These are phyloP conservation scores for Petrocephalus schoutedeni DNA, from an alignment of 2,797 vertebrate species.

Conservation along the genomic window DNA sequence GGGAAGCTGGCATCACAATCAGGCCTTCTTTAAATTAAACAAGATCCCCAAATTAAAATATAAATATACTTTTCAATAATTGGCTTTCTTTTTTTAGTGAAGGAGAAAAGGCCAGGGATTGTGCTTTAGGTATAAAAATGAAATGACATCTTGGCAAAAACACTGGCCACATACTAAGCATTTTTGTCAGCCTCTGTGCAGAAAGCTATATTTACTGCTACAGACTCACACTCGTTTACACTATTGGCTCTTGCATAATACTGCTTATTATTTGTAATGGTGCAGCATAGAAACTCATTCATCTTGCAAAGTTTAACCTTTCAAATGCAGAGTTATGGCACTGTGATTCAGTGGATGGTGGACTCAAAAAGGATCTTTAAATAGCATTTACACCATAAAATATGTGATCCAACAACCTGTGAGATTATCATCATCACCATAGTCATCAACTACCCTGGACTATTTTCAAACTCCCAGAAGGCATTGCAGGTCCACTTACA, in stretches of 20 bases:
- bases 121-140: not conserved
- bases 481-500: not conserved
- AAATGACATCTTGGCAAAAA: not conserved
- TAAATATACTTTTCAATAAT: not conserved
- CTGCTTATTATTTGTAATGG: not conserved
- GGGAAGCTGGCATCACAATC: not conserved
- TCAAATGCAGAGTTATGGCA: not conserved
- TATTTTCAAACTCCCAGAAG: not conserved
- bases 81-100: not conserved
- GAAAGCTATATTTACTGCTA: not conserved
- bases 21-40: not conserved
- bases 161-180: not conserved
- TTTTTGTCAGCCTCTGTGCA: not conserved
- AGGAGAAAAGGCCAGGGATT: not conserved
- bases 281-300: not conserved
- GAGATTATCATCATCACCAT: not conserved
- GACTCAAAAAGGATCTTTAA: not conserved
- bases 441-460: not conserved
- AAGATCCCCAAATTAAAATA: not conserved
- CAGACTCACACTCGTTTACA: not conserved
- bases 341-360: not conserved
- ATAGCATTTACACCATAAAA: not conserved
- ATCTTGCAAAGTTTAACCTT: not conserved
- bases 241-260: not conserved
- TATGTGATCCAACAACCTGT: not conserved